Percentiles rank a stretch among this genome's conserved stretches.
Conservation (phyloP, 2,113 vertebrate genomes). For the Bubo blakistoni region DNA sequence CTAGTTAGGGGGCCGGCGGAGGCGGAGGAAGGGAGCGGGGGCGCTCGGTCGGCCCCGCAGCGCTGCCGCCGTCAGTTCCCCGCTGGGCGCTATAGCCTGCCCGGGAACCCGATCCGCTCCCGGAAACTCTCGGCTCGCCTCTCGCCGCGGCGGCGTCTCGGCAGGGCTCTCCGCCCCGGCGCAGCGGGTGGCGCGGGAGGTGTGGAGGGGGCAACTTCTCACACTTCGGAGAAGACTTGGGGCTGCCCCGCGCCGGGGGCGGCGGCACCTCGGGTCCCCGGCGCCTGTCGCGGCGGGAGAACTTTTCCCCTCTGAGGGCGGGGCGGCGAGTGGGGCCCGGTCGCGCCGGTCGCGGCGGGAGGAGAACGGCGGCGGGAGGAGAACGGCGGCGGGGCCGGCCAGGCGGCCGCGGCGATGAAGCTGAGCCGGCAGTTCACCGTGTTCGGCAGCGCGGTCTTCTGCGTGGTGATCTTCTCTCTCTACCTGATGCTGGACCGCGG, state of each 20-base stretch:
- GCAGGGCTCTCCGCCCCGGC: neutral
- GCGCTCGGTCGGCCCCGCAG: neutral
- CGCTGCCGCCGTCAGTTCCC: neutral
- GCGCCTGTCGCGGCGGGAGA: neutral
- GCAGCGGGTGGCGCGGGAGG: neutral
- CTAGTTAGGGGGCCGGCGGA: neutral
- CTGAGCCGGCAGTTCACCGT: conserved; percentile 84
- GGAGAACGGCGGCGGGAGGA: neutral
- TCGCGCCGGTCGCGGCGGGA: neutral
- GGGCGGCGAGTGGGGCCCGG: neutral
- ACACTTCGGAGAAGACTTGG: neutral
- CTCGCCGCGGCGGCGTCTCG: neutral
- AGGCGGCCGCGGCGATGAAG: conserved; percentile 71
- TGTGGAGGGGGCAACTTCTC: neutral
- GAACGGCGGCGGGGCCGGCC: neutral
- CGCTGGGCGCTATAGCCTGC: neutral
- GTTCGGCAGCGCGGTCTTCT: conserved; percentile 84
- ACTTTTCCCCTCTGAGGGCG: neutral
- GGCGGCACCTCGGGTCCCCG: too few relatives aligned
- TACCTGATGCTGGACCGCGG: conserved; percentile 86
- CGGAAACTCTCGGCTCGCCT: neutral
- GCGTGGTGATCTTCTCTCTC: conserved; percentile 82
- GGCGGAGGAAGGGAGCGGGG: neutral
- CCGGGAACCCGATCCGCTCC: neutral
- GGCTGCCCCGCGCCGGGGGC: neutral